A percentile compares a stretch with the other conserved stretches of the same genome.
Evolutionary conservation across 1,140 invertebrate species (phyloP).

Genomic region (Platyura marginata): DNA sequence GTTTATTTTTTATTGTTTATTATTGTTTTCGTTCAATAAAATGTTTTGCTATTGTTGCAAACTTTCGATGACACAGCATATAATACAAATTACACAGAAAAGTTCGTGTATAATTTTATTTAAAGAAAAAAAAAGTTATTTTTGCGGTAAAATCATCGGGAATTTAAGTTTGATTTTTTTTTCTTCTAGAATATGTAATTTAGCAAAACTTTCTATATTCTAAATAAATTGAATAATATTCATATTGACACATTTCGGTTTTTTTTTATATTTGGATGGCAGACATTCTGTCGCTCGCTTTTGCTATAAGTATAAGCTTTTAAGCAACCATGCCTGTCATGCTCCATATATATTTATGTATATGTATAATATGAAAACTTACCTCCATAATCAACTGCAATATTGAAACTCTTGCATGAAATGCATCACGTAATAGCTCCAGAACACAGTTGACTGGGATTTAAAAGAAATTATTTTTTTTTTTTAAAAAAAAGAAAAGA

Average conservation of each 20-base stretch:
- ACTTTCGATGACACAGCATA: no score
- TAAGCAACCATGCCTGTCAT: background rate
- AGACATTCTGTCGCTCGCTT: background rate
- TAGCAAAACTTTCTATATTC: background rate
- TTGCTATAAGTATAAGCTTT: background rate
- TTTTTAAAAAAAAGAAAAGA: slow-evolving; percentile 6
- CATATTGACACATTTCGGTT: background rate
- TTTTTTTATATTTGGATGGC: background rate
- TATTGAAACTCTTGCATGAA: slow-evolving; percentile 20
- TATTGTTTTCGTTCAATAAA: no score
- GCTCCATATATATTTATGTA: background rate
- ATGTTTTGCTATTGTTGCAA: no score
- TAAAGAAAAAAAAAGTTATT: background rate
- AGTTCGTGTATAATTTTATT: no score
- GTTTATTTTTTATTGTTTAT: no score
- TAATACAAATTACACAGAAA: no score
- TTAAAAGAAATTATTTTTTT: slow-evolving; percentile 1
- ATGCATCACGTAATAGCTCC: slow-evolving; percentile 14
- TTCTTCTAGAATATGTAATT: background rate
- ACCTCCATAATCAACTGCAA: slow-evolving; percentile 20
- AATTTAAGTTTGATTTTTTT: background rate
- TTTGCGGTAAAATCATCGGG: background rate
- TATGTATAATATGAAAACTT: slow-evolving; percentile 5
- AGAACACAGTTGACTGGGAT: slow-evolving; percentile 2
- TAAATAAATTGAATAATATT: background rate